Base-by-base conservation (phyloP, 2,888 invertebrate species). In the Rotaria socialis region DNA sequence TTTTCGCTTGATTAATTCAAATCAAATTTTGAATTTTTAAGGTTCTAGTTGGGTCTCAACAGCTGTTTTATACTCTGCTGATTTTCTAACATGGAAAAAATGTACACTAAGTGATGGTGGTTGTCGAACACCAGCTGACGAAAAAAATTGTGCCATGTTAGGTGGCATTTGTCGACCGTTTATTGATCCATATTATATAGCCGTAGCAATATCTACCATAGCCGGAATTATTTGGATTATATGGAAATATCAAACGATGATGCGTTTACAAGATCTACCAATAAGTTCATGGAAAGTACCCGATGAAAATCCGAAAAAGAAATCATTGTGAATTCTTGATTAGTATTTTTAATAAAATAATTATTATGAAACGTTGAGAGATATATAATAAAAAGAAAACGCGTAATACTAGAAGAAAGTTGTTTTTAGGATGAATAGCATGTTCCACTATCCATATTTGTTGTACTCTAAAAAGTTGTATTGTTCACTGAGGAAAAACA, bases 171-270 rank as follows among this genome's bases (percentile, higher is more conserved):
- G 87, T 74, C 41, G 47, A 24, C 85, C 80, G 14, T 67, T 52
- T 84, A 74, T 87, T 24, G 87, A 87, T 43, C 60, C 85, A 27
- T 87, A 85, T 84, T 87, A 85, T 84, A 80, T 85, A 3, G 84
- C 56, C 27, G 84, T 85, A 24, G 19, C 55, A n/a, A 60, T 84
- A 14, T 84, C 84, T 67, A 85, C 85, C 52, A 27, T 85, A 16
- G 10, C 52, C 43, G 87, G 87, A 22, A 55, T 85, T 52, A 14
- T 87, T 16, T 87, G 87, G 87, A n/a, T 85, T 55, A 55, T 87
- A 24, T 60, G 47, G 14, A 85, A 84, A 58, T 60, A 80, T 75
- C 50, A 55, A 55, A 16, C 84, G 19, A 41, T 85, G n/a, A 75
- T 85, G 43, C 35, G 47, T n/a, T 41, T 87, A 60, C 87, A 86